These are phyloP conservation scores for Florisuga fusca DNA, from an alignment of 2,797 vertebrate species.

Conservation along the genomic window DNA sequence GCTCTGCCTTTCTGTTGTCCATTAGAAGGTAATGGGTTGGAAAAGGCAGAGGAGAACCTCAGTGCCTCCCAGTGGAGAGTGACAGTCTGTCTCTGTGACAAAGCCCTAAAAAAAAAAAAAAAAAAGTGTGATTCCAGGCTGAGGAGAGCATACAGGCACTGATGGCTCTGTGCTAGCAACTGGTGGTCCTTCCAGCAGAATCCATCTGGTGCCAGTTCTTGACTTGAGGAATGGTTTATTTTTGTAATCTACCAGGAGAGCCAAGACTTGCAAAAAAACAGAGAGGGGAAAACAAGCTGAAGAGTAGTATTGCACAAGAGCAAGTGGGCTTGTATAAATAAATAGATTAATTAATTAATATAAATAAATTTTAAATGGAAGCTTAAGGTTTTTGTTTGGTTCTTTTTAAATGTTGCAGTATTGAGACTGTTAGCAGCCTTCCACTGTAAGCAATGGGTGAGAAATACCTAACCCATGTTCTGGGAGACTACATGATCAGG, in stretches of 20 bases:
- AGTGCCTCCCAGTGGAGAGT: slow-evolving; percentile 14
- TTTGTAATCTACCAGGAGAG: neutral
- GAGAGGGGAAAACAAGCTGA: neutral
- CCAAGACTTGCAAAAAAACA: neutral
- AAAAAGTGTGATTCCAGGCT: neutral
- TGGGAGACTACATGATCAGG: neutral
- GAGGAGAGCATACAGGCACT: neutral
- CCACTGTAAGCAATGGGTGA: neutral
- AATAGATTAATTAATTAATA: neutral
- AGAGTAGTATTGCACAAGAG: neutral
- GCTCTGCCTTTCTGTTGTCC: neutral
- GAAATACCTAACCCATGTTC: neutral
- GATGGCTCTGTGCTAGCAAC: neutral
- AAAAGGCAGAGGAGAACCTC: neutral
- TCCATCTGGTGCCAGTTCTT: neutral
- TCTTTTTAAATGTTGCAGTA: neutral
- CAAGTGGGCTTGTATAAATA: neutral
- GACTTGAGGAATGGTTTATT: neutral
- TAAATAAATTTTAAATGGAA: neutral
- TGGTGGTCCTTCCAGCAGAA: neutral
- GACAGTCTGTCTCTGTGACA: neutral
- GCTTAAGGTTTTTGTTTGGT: neutral
- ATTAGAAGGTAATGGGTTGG: neutral
- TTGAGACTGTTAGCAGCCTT: neutral
- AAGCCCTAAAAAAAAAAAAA: neutral